Evolutionary conservation across 2,797 vertebrate species (phyloP), one percentile per base, ranked within the genome.

Genomic region (Nyctibius grandis): DNA sequence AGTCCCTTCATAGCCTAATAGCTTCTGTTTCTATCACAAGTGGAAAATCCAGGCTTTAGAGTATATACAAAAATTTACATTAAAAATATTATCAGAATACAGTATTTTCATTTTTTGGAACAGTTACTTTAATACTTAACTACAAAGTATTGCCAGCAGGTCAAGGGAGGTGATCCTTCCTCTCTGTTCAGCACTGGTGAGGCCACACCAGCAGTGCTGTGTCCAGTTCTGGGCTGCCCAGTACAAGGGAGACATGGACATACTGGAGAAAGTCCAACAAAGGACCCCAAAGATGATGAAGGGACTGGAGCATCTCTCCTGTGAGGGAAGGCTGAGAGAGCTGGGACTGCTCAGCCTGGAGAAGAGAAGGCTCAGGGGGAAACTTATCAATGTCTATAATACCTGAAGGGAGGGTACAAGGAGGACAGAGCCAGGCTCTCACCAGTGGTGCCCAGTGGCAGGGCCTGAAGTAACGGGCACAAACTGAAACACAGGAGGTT

Each of bases 1-100:
- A 74, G 54, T 80, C 81, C 48, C 83, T 90, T 96, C 19, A 10
- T 88, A 94, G 61, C 61, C 95, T 85, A 89, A 93, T 48, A 93
- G 57, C 26, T 89, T 82, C 75, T 85, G 44, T 87, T 96, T 91
- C 53, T 56, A 53, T 91, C 63, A 61, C 33, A 79, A 53, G 53
- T 48, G 16, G 56, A 87, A 92, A 90, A 93, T 26, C 83, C 34
- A 53, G 60, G 47, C 60, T 93, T 69, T 48, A 50, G 29, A n/a
- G 15, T 44, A n/a, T 38, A 38, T 42, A 14, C 6, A 78, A 67
- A 88, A 91, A 60, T 5, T 34, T 59, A 64, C 73, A 76, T 74
- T 57, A 85, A 79, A 87, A 72, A 34, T 83, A 29, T 45, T 53
- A 59, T 42, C 28, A 26, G 56, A 77, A 80, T 61, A 45, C 36